phyloP scores from a whole-genome alignment of 2,888 invertebrate genomes.

The Oxyteleia sp. region DNA sequence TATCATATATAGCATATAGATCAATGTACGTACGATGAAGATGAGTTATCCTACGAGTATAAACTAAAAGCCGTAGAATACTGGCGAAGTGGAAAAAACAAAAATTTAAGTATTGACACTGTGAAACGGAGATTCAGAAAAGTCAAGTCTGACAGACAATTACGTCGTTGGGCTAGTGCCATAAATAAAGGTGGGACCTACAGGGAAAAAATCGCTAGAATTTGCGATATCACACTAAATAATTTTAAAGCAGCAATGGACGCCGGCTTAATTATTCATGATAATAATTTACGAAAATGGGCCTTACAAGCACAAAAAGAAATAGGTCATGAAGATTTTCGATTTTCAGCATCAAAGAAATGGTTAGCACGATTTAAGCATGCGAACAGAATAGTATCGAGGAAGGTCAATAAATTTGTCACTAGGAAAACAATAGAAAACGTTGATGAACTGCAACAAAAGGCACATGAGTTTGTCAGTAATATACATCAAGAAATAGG shows the following conservation, averaged over 20 bases:
- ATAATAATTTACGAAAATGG: conserved; percentile 28
- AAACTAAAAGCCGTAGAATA: conserved; percentile 32
- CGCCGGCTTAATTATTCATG: conserved; percentile 10
- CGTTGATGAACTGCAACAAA: too few species aligned
- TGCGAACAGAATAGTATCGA: too few species aligned
- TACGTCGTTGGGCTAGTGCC: not conserved
- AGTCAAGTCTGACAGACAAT: not conserved
- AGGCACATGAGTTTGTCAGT: too few species aligned
- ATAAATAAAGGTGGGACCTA: conserved; percentile 1
- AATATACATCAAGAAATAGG: too few species aligned
- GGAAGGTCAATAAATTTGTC: too few species aligned
- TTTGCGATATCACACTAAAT: conserved; percentile 4
- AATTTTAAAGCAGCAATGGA: conserved; percentile 8
- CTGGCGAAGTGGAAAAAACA: conserved; percentile 31
- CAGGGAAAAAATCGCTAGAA: not conserved
- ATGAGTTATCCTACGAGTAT: conserved; percentile 22
- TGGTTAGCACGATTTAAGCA: too few species aligned
- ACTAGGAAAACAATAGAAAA: too few species aligned
- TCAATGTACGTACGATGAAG: conserved; percentile 12
- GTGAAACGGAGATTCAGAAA: conserved; percentile 10
- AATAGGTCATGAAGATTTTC: too few species aligned
- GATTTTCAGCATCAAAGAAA: too few species aligned
- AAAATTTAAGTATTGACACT: conserved; percentile 12
- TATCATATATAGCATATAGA: too few species aligned
- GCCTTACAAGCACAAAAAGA: conserved; percentile 26